phyloP scores from a whole-genome alignment of 1,140 invertebrate genomes.

The Caerostris extrusa region DNA sequence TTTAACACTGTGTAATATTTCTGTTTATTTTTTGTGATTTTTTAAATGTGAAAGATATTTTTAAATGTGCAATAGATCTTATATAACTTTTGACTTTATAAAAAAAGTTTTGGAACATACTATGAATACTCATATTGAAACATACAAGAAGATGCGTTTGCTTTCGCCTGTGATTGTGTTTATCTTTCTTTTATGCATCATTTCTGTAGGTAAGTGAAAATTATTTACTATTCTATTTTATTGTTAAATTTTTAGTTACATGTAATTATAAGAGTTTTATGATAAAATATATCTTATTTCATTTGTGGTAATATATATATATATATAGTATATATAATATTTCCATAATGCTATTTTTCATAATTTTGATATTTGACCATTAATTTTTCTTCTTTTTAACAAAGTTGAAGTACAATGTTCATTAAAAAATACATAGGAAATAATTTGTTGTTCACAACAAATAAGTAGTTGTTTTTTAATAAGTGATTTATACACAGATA shows the following conservation, averaged over 20 bases:
- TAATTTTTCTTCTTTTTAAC: neutral
- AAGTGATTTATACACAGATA: too few species aligned
- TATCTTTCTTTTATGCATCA: neutral
- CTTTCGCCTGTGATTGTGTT: neutral
- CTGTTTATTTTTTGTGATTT: too few species aligned
- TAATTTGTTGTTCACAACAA: too few species aligned
- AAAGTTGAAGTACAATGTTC: too few species aligned
- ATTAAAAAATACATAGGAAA: too few species aligned
- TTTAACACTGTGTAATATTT: too few species aligned
- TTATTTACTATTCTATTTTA: neutral
- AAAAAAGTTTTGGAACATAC: neutral
- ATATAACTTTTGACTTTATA: too few species aligned
- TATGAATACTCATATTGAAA: neutral
- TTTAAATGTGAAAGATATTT: too few species aligned
- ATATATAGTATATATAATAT: too few species aligned
- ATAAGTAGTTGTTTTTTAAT: too few species aligned
- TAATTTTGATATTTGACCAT: neutral
- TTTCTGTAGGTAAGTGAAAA: neutral
- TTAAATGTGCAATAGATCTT: too few species aligned
- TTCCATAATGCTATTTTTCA: neutral
- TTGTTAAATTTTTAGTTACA: neutral
- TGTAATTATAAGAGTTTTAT: neutral
- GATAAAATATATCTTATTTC: neutral
- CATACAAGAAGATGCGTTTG: neutral
- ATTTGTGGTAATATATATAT: too few species aligned